Percentiles rank a stretch among this genome's conserved stretches.
Evolutionary conservation across 2,888 invertebrate genomes (phyloP).

Genomic region (Magallana nippona): DNA sequence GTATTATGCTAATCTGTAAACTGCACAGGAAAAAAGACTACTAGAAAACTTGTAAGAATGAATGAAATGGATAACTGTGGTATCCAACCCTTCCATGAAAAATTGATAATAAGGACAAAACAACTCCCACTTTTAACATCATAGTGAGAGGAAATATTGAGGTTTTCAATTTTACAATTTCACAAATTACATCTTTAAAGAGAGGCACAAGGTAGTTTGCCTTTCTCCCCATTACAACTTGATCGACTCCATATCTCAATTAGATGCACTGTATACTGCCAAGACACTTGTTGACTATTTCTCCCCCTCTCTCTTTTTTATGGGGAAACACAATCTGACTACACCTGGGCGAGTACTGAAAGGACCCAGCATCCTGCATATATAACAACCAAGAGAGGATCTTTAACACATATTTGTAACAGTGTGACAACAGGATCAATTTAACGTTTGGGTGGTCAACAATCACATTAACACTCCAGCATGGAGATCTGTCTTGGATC

Average conservation of each 20-base stretch:
- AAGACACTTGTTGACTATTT: background rate
- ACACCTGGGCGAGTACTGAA: conserved; percentile 23
- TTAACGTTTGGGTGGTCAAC: conserved; percentile 38
- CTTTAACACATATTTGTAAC: conserved; percentile 18
- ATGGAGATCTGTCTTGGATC: conserved; percentile 3
- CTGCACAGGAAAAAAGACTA: too few species aligned
- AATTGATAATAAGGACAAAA: too few species aligned
- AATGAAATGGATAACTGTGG: too few species aligned
- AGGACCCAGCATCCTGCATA: conserved; percentile 23
- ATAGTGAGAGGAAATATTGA: background rate
- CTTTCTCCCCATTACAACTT: background rate
- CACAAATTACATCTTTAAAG: background rate
- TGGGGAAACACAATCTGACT: conserved; percentile 23
- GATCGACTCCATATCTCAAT: background rate
- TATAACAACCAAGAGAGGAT: conserved; percentile 2
- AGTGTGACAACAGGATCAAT: conserved; percentile 32
- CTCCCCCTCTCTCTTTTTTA: background rate
- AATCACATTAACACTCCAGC: conserved; percentile 10
- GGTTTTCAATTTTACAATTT: background rate
- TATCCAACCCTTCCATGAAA: too few species aligned
- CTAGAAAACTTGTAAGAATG: too few species aligned
- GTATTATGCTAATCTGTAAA: too few species aligned
- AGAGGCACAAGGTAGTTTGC: too few species aligned
- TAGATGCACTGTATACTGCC: background rate
- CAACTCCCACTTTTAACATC: too few species aligned